Evolutionary conservation across 2,888 invertebrate genomes (phyloP).

Genomic region (Netelia fuscicornis): DNA sequence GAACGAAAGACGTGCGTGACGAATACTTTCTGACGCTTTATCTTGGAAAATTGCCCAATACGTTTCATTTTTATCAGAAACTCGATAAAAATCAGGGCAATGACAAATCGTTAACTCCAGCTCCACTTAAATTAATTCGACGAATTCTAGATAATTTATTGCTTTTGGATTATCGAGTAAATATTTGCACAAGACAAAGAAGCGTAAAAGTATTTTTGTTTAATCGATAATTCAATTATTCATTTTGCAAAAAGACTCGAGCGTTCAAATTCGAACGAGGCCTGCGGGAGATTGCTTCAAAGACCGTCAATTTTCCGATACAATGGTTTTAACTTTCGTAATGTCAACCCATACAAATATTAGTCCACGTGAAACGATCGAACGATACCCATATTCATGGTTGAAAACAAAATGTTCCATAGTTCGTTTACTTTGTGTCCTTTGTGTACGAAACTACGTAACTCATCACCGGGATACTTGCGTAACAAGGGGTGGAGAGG

Average conservation of each 20-base stretch:
- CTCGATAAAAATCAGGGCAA: neutral
- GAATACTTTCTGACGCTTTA: neutral
- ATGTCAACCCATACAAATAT: neutral
- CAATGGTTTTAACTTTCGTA: neutral
- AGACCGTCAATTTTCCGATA: no score
- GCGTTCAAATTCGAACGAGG: no score
- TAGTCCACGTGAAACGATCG: neutral
- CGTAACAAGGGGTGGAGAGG: neutral
- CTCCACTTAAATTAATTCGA: no score
- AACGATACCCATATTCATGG: neutral
- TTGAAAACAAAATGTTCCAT: neutral
- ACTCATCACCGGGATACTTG: neutral
- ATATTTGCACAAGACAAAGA: no score
- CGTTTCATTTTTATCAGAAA: neutral
- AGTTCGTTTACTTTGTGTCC: neutral
- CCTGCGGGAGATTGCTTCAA: neutral
- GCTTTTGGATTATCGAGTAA: no score
- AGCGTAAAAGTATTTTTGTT: no score
- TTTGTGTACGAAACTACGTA: neutral
- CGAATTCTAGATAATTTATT: no score
- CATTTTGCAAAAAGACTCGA: no score
- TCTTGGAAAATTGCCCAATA: neutral
- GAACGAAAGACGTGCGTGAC: neutral
- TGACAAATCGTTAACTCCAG: no score
- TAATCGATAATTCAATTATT: neutral